Percentiles rank a stretch among this genome's conserved stretches.
Conservation (phyloP, 1,140 invertebrate genomes). For the Oreohelix idahoensis region DNA sequence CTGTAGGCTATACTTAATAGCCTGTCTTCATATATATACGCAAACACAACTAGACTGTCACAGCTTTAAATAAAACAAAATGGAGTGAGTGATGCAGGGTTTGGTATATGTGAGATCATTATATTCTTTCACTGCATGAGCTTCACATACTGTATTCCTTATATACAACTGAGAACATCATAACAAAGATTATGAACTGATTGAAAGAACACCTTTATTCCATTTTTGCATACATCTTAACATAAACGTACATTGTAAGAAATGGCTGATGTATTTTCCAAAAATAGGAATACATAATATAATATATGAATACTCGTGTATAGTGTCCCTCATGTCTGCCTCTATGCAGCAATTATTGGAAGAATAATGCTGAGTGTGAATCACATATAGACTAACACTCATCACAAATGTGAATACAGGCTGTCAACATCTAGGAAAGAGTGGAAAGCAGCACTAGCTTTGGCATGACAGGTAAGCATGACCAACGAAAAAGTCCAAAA, state of each 20-base stretch:
- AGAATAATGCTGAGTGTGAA: constrained; percentile 34
- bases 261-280: constrained; percentile 41
- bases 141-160: too few species aligned
- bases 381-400: constrained; percentile 9
- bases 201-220: constrained; percentile 45
- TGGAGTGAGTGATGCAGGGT: too few species aligned
- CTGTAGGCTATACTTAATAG: too few species aligned
- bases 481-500: too few species aligned
- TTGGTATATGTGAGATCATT: too few species aligned
- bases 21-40: too few species aligned
- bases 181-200: not conserved
- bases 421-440: not conserved
- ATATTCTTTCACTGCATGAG: too few species aligned
- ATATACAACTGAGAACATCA: too few species aligned
- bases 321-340: constrained; percentile 27
- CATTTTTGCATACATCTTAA: constrained; percentile 44
- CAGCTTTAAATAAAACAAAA: too few species aligned
- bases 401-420: not conserved
- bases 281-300: constrained; percentile 40
- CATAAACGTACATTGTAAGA: constrained; percentile 44
- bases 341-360: constrained; percentile 38
- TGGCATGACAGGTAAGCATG: too few species aligned
- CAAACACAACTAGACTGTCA: too few species aligned
- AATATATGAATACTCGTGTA: constrained; percentile 44
- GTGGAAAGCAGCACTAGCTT: not conserved